These are phyloP conservation scores for Leistus spinibarbis DNA, from an alignment of 2,888 invertebrate genomes.

Conservation along the genomic window DNA sequence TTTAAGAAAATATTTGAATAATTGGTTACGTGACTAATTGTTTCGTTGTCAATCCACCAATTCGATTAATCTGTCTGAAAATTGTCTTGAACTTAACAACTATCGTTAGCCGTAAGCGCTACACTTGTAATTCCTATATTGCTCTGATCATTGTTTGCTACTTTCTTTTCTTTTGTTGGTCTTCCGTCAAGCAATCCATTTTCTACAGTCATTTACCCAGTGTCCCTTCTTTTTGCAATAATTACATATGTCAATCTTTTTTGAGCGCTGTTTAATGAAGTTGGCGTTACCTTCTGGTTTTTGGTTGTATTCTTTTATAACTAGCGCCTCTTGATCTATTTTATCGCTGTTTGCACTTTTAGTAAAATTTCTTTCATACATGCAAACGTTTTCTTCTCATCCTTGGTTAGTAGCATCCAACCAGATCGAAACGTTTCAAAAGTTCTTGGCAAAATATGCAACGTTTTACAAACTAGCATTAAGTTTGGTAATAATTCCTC, in stretches of 20 bases:
- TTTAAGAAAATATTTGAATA: constrained; percentile 39
- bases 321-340: constrained; percentile 40
- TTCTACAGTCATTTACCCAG: constrained; percentile 40
- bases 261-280: too few species aligned
- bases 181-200: constrained; percentile 47
- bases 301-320: constrained; percentile 16
- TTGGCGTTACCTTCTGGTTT: not conserved
- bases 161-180: constrained; percentile 31
- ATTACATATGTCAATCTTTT: constrained; percentile 41
- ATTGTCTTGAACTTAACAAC: too few species aligned
- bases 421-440: constrained; percentile 40
- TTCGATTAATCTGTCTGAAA: constrained; percentile 12
- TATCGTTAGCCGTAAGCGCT: too few species aligned
- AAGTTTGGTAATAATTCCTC: constrained; percentile 45
- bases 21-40: constrained; percentile 46
- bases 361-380: constrained; percentile 43
- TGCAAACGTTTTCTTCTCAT: constrained; percentile 43
- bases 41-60: constrained; percentile 48
- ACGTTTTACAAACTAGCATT: constrained; percentile 45
- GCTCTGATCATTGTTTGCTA: constrained; percentile 15
- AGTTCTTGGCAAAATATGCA: constrained; percentile 43
- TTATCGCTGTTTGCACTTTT: constrained; percentile 13
- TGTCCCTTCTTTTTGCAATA: constrained; percentile 41
- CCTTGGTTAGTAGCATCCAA: constrained; percentile 46
- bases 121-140: constrained; percentile 11